These are phyloP conservation scores for Pissodes strobi DNA, from an alignment of 1,140 invertebrate genomes.

Conservation along the genomic window DNA sequence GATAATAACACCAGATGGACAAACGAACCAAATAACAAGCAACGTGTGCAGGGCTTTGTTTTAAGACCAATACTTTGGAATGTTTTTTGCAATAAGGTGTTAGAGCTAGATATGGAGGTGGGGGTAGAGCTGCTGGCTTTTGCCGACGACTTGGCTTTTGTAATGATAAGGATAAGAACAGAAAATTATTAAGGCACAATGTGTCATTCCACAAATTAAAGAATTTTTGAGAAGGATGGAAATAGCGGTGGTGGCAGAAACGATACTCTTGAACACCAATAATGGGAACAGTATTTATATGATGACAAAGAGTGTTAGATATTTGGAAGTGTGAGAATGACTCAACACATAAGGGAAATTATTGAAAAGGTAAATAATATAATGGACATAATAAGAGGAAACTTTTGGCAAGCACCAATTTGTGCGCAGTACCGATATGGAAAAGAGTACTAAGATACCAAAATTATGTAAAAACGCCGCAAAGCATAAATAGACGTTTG, in stretches of 20 bases:
- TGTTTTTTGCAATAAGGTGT: slow-evolving; percentile 43
- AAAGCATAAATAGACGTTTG: no score
- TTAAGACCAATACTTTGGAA: slow-evolving; percentile 51
- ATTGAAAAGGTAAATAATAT: slow-evolving; percentile 11
- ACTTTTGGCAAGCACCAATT: no score
- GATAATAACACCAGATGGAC: not conserved
- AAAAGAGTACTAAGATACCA: no score
- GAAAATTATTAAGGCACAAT: not conserved
- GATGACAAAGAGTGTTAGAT: not conserved
- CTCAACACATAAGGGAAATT: slow-evolving; percentile 6
- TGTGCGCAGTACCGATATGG: no score
- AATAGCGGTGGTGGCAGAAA: slow-evolving; percentile 7
- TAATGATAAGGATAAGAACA: slow-evolving; percentile 26
- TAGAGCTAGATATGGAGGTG: slow-evolving; percentile 38
- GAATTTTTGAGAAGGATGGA: not conserved
- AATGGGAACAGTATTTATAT: no score
- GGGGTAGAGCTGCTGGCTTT: slow-evolving; percentile 35
- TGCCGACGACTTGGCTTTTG: slow-evolving; percentile 46
- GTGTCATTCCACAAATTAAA: not conserved
- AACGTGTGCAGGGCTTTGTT: slow-evolving; percentile 47
- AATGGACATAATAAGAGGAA: not conserved
- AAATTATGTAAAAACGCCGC: no score
- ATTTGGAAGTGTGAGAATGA: not conserved
- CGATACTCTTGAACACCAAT: slow-evolving; percentile 1
- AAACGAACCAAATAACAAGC: not conserved